These are phyloP conservation scores for Siphamia tubifer DNA, from an alignment of 2,113 vertebrate species.

Conservation along the genomic window DNA sequence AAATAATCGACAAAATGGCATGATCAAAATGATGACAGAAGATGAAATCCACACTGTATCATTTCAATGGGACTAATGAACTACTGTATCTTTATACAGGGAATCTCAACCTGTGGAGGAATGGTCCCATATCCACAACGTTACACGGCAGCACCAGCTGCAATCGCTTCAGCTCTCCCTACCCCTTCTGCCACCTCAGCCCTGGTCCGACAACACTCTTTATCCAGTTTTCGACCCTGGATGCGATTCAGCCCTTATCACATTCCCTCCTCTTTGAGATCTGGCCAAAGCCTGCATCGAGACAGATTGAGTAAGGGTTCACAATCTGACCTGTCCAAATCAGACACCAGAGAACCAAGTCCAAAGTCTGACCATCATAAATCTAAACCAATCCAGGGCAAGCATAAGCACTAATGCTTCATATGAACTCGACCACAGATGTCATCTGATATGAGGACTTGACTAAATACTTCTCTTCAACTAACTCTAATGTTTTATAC, in stretches of 20 bases:
- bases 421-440: slow-evolving; percentile 86
- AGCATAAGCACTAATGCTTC: slow-evolving; percentile 77
- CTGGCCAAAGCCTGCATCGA: slow-evolving; percentile 81
- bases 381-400: slow-evolving; percentile 76
- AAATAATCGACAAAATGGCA: no score
- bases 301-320: slow-evolving; percentile 66
- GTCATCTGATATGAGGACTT: slow-evolving; percentile 86
- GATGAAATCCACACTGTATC: no score
- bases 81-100: slow-evolving; percentile 74
- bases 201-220: slow-evolving; percentile 80
- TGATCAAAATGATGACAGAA: no score
- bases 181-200: slow-evolving; percentile 79
- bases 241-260: slow-evolving; percentile 92
- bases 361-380: slow-evolving; percentile 77
- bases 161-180: slow-evolving; percentile 81
- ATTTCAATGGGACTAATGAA: not conserved
- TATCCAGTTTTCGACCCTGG: slow-evolving; percentile 84
- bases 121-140: slow-evolving; percentile 91
- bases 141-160: slow-evolving; percentile 85
- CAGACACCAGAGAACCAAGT: slow-evolving; percentile 80
- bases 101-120: slow-evolving; percentile 89
- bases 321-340: slow-evolving; percentile 78
- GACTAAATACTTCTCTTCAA: slow-evolving; percentile 80
- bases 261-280: slow-evolving; percentile 81
- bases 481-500: no score